Evolutionary conservation across 2,113 vertebrate genomes (phyloP), one percentile per base, ranked within the genome.

Genomic region (Dunckerocampus dactyliophorus): DNA sequence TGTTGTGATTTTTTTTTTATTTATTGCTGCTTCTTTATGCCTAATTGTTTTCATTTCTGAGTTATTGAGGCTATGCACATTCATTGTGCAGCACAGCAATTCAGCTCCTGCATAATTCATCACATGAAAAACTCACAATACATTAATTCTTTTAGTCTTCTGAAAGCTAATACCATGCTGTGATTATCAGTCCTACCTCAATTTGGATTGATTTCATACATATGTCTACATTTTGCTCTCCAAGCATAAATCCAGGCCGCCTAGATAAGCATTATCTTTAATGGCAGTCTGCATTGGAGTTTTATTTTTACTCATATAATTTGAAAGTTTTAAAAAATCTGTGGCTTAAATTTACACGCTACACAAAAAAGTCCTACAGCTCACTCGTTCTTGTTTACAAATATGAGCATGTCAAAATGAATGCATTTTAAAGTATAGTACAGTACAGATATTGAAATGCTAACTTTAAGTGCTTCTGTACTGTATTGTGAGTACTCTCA

Each of bases 41-140:
- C 55, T 47, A 24, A 47, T 55, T 62, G 67, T 73, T 68, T 22
- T 57, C 16, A 4, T 4, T 24, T 39, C 43, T 65, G 61, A 56
- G 55, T 64, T 50, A 65, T 63, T 53, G 34, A 58, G 57, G 43
- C 47, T 19, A 42, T 34, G 50, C 67, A 65, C 65, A 28, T 58
- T 59, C 59, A 64, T 22, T 63, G 71, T 75, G 65, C 59, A 69
- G 58, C 20, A 72, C 34, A 70, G 63, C 68, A 57, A 56, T n/a
- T 59, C 31, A 34, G 31, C 31, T 34, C 1, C 58, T 43, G 39
- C 11, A 43, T 43, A 43, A 34, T 34, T 34, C 7, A 34, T 7
- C 4, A 34, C 31, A 34, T 34, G 31, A 34, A 34, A 34, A 34
- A 34, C 31, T 34, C 31, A 34, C 31, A 34, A 34, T 34, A 34